Evolutionary conservation across 2,888 invertebrate genomes (phyloP).

Genomic region (Tuta absoluta): DNA sequence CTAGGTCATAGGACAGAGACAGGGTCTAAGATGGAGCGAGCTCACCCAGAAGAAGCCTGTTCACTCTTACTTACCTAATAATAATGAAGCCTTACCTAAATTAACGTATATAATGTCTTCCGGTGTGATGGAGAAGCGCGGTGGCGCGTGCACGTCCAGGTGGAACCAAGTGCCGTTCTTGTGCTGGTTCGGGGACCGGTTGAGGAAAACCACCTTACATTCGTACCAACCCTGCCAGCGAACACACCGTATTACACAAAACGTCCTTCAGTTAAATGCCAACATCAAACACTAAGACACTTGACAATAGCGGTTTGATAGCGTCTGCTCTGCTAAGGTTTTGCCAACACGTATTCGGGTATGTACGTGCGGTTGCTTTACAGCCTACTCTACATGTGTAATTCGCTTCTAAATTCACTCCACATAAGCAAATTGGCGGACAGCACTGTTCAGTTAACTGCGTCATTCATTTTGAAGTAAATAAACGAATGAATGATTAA

Average conservation of each 20-base stretch:
- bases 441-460: not conserved
- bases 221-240: slow-evolving; percentile 94
- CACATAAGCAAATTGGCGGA: not conserved
- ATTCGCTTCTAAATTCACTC: not conserved
- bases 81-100: slow-evolving; percentile 80
- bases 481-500: too few relatives aligned
- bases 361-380: too few relatives aligned
- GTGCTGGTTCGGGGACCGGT: slow-evolving; percentile 94
- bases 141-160: slow-evolving; percentile 98
- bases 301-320: not conserved
- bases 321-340: not conserved
- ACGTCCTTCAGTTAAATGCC: not conserved
- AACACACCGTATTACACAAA: not conserved
- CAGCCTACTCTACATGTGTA: not conserved
- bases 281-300: not conserved
- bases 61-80: too few relatives aligned
- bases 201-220: slow-evolving; percentile 97
- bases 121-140: slow-evolving; percentile 96
- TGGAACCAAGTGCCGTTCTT: slow-evolving; percentile 99
- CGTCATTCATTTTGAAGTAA: not conserved
- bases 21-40: too few relatives aligned
- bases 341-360: not conserved
- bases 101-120: slow-evolving; percentile 98
- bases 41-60: too few relatives aligned
- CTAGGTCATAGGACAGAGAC: too few relatives aligned